Evolutionary conservation across 2,888 invertebrate species (phyloP), one percentile per base, ranked within the genome.

Genomic region (Phrixothrix hirtus): DNA sequence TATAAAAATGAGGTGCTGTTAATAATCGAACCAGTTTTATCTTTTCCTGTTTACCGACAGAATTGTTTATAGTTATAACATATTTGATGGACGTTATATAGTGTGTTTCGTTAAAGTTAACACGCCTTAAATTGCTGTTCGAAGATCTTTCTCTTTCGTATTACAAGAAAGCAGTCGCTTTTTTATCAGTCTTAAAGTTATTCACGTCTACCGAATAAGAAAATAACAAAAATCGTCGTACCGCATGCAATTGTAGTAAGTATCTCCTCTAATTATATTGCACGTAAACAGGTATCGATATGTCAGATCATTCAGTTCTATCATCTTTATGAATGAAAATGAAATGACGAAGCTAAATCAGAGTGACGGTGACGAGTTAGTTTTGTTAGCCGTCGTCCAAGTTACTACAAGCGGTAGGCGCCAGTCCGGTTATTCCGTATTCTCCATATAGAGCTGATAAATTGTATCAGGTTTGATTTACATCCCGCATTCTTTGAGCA

Each of bases 401-500:
- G 52, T 57, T 50, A 55, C 56, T 49, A 57, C 55, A 54, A 49
- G 52, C 50, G 48, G 47, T 52, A 70, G 71, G 71, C 72, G 71
- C 71, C 73, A 70, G 68, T 63, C 65, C 65, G 63, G 64, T 63
- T 65, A 63, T 56, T 57, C 61, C 58, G 63, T 69, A 66, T 69
- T 72, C 68, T 63, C 71, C 72, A 68, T 71, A 71, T 72, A 68
- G 68, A 71, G 72, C 70, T 69, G 73, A 75, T 74, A 74, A 75
- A 75, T 75, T 72, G 73, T 73, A 69, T 70, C 72, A 68, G 73
- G 71, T 74, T 75, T 74, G 74, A 75, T 74, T 75, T 75, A 75
- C 73, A 74, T 75, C 74, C 74, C 70, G 72, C 72, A 73, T 75
- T 74, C 73, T 71, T 70, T 65, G 64, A 61, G 67, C 70, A 73